Conservation (phyloP, 2,113 vertebrate genomes). For the Pituophis catenifer region DNA sequence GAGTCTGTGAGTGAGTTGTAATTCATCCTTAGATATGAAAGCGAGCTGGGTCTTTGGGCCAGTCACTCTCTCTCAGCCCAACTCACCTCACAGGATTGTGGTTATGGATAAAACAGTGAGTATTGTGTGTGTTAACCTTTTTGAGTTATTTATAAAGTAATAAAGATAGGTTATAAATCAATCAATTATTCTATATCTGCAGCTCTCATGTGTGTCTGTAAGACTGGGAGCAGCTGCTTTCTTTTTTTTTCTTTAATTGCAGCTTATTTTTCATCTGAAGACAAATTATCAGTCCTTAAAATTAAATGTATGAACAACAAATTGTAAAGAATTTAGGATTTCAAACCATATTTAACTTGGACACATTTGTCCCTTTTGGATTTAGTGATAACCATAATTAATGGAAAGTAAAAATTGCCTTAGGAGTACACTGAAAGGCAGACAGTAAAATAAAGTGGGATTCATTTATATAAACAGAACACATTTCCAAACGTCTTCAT, state of each 20-base stretch:
- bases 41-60: not conserved
- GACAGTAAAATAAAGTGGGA: not conserved
- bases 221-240: not conserved
- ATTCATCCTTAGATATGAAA: not conserved
- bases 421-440: not conserved
- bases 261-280: not conserved
- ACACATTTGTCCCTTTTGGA: not conserved
- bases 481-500: not conserved
- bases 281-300: not conserved
- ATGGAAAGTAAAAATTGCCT: not conserved
- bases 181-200: not conserved
- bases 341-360: not conserved
- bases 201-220: not conserved
- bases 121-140: not conserved
- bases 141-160: not conserved
- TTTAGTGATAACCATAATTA: not conserved
- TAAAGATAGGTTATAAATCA: not conserved
- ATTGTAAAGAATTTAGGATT: not conserved
- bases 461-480: not conserved
- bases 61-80: not conserved
- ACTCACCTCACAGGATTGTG: not conserved
- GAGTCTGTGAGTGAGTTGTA: not conserved
- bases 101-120: not conserved
- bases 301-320: not conserved
- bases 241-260: too few species aligned